Evolutionary conservation across 2,113 vertebrate genomes (phyloP).

Genomic region (Rhineura floridana): DNA sequence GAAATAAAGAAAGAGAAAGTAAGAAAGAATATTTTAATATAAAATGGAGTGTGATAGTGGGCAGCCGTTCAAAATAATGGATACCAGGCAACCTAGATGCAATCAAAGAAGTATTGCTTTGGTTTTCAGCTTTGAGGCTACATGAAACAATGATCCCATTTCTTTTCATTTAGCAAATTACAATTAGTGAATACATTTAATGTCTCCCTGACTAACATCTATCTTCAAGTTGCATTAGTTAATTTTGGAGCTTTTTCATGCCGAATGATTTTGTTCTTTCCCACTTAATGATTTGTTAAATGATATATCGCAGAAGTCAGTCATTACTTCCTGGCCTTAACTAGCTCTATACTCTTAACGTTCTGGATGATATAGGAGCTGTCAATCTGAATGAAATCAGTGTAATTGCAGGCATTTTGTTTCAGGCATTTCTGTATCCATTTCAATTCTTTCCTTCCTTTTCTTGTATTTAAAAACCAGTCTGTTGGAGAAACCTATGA

Average conservation of each 20-base stretch:
- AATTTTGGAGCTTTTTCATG: conserved; percentile 55
- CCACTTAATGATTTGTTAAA: conserved; percentile 60
- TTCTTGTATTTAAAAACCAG: conserved; percentile 31
- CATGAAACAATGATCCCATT: conserved; percentile 12
- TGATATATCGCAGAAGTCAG: conserved; percentile 34
- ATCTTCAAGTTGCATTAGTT: conserved; percentile 38
- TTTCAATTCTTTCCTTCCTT: conserved; percentile 14
- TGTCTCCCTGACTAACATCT: conserved; percentile 37
- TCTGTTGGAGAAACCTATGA: neutral
- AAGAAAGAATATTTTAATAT: neutral
- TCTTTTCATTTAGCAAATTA: conserved; percentile 48
- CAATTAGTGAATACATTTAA: conserved; percentile 44
- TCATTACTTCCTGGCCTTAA: conserved; percentile 39
- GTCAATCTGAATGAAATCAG: conserved; percentile 51
- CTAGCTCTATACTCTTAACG: conserved; percentile 22
- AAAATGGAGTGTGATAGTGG: neutral
- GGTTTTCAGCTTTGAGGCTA: conserved; percentile 27
- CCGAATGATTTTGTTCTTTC: conserved; percentile 45
- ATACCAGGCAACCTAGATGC: neutral
- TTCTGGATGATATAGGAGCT: conserved; percentile 31
- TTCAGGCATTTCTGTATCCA: conserved; percentile 1
- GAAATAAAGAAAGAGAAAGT: neutral
- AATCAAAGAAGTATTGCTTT: neutral
- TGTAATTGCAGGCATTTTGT: conserved; percentile 6
- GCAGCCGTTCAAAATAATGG: neutral